Percentiles rank a stretch among this genome's conserved stretches.
phyloP scores from a whole-genome alignment of 1,140 invertebrate genomes.

The Drosophila paulistorum region DNA sequence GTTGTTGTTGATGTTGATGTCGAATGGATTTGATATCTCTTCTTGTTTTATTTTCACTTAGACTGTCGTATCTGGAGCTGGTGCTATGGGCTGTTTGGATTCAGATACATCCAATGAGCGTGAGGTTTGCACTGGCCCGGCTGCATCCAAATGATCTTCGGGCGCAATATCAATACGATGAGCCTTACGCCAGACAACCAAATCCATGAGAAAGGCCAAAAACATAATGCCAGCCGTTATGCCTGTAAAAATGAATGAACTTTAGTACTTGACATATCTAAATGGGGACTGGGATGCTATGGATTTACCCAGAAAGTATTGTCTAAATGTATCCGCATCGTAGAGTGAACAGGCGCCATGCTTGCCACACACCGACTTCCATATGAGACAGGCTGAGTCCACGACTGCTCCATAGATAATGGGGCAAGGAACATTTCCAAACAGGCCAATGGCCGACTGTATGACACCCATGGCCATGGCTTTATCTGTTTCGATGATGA shows the following conservation, averaged over 20 bases:
- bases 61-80: conserved; percentile 65
- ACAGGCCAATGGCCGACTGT: conserved; percentile 95
- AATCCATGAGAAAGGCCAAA: conserved; percentile 91
- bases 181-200: conserved; percentile 92
- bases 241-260: conserved; percentile 83
- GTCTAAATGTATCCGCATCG: conserved; percentile 91
- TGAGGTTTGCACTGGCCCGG: conserved; percentile 34
- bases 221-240: conserved; percentile 92
- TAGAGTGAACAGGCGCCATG: conserved; percentile 93
- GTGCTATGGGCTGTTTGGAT: conserved; percentile 65
- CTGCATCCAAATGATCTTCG: conserved; percentile 65
- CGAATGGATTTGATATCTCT: neutral
- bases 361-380: conserved; percentile 92
- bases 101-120: conserved; percentile 63
- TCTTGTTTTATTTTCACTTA: conserved; percentile 10
- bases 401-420: conserved; percentile 96
- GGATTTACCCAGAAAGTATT: conserved; percentile 91
- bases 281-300: conserved; percentile 23
- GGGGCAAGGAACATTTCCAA: conserved; percentile 96
- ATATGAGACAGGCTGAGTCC: conserved; percentile 94
- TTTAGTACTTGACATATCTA: no score
- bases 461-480: conserved; percentile 97
- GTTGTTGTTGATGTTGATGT: neutral
- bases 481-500: conserved; percentile 86
- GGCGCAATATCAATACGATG: conserved; percentile 88